phyloP scores from a whole-genome alignment of 2,888 invertebrate genomes.

The Philaethria dido region DNA sequence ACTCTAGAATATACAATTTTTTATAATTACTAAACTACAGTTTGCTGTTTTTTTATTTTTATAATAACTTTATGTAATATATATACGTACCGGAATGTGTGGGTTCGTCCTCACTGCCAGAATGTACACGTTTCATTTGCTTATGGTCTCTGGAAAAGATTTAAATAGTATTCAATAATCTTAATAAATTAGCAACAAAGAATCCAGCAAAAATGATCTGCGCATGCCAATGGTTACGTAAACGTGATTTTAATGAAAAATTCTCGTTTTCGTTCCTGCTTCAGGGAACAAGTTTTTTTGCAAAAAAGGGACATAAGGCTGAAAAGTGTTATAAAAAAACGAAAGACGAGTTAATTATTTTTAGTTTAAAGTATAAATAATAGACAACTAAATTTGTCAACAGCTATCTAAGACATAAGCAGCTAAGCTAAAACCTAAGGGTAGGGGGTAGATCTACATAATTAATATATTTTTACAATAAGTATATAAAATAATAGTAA shows the following conservation, averaged over 20 bases:
- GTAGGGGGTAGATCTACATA: slow-evolving; percentile 25
- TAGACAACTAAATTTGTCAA: not conserved
- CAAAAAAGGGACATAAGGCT: not conserved
- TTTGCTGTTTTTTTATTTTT: no score
- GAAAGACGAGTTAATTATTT: not conserved
- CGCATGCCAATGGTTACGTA: slow-evolving; percentile 45
- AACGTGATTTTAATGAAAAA: slow-evolving; percentile 8
- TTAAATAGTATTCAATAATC: slow-evolving; percentile 23
- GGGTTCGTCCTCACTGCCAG: slow-evolving; percentile 90
- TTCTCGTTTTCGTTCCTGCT: not conserved
- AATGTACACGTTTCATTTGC: slow-evolving; percentile 90
- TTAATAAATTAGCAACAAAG: slow-evolving; percentile 29
- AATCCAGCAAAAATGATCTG: slow-evolving; percentile 44
- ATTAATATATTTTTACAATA: slow-evolving; percentile 10
- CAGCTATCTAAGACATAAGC: slow-evolving; percentile 32
- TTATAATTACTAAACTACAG: no score
- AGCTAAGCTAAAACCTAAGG: slow-evolving; percentile 28
- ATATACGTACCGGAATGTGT: slow-evolving; percentile 89
- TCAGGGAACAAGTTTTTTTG: not conserved
- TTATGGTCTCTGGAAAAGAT: slow-evolving; percentile 89
- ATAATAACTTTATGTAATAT: no score
- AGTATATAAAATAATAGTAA: slow-evolving; percentile 22
- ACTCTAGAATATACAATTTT: no score
- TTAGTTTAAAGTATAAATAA: not conserved
- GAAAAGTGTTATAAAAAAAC: not conserved